phyloP scores from a whole-genome alignment of 92 coral and sea anemone species.

The Parazoanthus darwini region DNA sequence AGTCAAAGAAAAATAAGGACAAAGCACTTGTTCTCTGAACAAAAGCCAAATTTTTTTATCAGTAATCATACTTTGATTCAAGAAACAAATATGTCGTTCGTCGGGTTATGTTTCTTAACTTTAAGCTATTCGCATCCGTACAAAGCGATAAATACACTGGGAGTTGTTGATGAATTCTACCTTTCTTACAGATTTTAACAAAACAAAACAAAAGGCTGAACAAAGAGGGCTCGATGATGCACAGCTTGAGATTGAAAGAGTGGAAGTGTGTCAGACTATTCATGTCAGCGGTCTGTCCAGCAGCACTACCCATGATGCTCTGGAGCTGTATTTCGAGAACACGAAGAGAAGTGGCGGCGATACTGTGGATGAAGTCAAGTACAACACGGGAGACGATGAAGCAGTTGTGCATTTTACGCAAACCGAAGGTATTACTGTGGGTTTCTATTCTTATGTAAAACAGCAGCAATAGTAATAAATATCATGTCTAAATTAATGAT shows the following conservation, averaged over 20 bases:
- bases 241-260: conserved; percentile 46
- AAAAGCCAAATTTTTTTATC: too few species aligned
- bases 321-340: conserved; percentile 69
- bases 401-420: conserved; percentile 74
- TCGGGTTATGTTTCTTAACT: too few species aligned
- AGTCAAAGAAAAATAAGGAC: too few species aligned
- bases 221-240: conserved; percentile 59
- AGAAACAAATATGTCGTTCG: too few species aligned
- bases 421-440: conserved; percentile 53
- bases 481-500: too few species aligned
- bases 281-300: conserved; percentile 67
- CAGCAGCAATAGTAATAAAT: too few species aligned
- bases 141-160: too few species aligned
- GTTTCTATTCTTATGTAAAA: not conserved
- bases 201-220: conserved; percentile 57
- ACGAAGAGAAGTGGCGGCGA: conserved; percentile 65
- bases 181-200: conserved; percentile 57
- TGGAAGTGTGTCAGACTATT: conserved; percentile 62
- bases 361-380: conserved; percentile 52
- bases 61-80: too few species aligned
- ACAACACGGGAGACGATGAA: conserved; percentile 42
- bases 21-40: too few species aligned
- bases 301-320: conserved; percentile 66
- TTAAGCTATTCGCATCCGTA: too few species aligned
- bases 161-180: too few species aligned